These are phyloP conservation scores for Zaprionus bogoriensis DNA, from an alignment of 2,888 invertebrate genomes.

Conservation along the genomic window DNA sequence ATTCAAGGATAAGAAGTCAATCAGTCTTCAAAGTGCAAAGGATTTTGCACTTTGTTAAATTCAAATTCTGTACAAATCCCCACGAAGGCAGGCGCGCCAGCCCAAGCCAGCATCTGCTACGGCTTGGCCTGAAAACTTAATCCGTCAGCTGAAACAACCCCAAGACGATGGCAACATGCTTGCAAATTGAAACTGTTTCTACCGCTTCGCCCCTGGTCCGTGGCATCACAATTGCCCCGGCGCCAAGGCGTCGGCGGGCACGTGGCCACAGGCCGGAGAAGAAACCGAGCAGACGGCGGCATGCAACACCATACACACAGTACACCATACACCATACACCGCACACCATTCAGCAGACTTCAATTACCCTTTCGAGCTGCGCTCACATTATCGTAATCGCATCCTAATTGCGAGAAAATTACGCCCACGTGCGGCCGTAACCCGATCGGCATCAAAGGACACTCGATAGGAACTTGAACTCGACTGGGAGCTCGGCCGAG, in stretches of 20 bases:
- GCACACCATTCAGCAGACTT: slow-evolving; percentile 73
- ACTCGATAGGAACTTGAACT: neutral
- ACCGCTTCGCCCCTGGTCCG: neutral
- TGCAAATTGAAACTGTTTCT: slow-evolving; percentile 68
- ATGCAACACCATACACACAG: neutral
- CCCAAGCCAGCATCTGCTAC: slow-evolving; percentile 20
- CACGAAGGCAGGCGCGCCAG: neutral
- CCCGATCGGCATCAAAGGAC: slow-evolving; percentile 80
- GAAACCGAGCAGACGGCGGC: slow-evolving; percentile 15
- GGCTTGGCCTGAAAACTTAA: slow-evolving; percentile 52
- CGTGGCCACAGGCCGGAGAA: slow-evolving; percentile 62
- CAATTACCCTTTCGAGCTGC: slow-evolving; percentile 81
- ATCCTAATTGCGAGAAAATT: slow-evolving; percentile 83
- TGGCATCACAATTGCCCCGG: slow-evolving; percentile 7
- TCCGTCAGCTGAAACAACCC: slow-evolving; percentile 66
- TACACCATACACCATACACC: slow-evolving; percentile 17
- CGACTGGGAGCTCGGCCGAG: too few relatives aligned
- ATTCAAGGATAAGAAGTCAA: slow-evolving; percentile 81
- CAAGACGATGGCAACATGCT: slow-evolving; percentile 66
- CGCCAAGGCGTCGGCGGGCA: slow-evolving; percentile 52
- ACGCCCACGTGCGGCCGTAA: slow-evolving; percentile 83
- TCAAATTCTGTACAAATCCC: slow-evolving; percentile 60
- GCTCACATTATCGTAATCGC: slow-evolving; percentile 81
- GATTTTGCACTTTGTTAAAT: slow-evolving; percentile 79
- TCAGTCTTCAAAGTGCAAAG: slow-evolving; percentile 80